Evolutionary conservation across 2,113 vertebrate species (phyloP).

Genomic region (Lipotes vexillifer): DNA sequence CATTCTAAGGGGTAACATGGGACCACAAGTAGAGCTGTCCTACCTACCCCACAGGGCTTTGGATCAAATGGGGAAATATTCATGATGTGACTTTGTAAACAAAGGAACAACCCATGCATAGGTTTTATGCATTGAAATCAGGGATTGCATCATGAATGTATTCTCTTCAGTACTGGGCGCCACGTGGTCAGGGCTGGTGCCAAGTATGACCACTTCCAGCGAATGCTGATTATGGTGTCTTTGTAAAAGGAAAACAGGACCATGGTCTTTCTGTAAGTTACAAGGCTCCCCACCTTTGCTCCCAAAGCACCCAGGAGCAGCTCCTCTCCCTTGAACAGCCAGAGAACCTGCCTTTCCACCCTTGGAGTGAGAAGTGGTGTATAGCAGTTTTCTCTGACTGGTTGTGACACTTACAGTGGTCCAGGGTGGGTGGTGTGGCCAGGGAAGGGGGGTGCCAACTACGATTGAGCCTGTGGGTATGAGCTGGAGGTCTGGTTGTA

Average conservation of each 20-base stretch:
- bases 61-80: background rate
- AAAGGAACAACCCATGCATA: background rate
- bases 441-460: background rate
- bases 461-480: background rate
- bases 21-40: background rate
- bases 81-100: background rate
- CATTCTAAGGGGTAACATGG: background rate
- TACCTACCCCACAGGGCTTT: background rate
- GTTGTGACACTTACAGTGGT: background rate
- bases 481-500: background rate
- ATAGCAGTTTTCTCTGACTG: background rate
- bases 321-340: background rate
- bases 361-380: background rate
- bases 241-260: background rate
- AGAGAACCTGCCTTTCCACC: background rate
- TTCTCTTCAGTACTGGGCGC: background rate
- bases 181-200: background rate
- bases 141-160: background rate
- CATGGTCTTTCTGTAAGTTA: background rate
- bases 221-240: background rate
- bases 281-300: background rate
- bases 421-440: background rate
- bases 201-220: background rate
- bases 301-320: background rate
- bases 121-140: background rate